Percentiles rank a stretch among this genome's conserved stretches.
phyloP scores from a whole-genome alignment of 2,113 vertebrate genomes.

The Clarias gariepinus region DNA sequence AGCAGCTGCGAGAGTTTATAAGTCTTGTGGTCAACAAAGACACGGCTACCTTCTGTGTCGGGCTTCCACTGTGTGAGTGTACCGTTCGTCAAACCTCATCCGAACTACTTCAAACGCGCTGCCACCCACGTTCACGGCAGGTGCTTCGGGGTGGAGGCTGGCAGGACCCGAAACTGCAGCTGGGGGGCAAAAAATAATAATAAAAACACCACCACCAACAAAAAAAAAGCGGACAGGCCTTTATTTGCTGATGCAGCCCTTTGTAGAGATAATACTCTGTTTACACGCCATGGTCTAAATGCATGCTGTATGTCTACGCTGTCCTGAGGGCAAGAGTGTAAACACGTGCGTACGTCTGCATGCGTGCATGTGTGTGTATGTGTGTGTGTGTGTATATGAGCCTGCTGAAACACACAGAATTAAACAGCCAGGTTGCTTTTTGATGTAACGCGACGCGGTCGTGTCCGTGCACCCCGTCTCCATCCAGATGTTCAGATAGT shows the following conservation, averaged over 20 bases:
- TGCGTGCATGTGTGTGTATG: slow-evolving; percentile 51
- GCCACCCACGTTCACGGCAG: slow-evolving; percentile 42
- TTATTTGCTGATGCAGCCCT: slow-evolving; percentile 58
- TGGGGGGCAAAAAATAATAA: slow-evolving; percentile 8
- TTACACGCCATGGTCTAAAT: slow-evolving; percentile 64
- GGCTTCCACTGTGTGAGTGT: slow-evolving; percentile 3
- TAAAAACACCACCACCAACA: neutral
- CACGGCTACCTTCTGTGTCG: slow-evolving; percentile 1
- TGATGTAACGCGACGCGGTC: slow-evolving; percentile 47
- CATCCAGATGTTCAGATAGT: slow-evolving; percentile 66
- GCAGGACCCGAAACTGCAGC: neutral
- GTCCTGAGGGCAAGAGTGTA: slow-evolving; percentile 32
- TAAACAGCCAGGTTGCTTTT: slow-evolving; percentile 49
- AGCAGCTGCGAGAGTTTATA: slow-evolving; percentile 38
- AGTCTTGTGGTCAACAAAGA: slow-evolving; percentile 30
- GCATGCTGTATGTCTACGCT: slow-evolving; percentile 59
- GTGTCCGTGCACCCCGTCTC: slow-evolving; percentile 40
- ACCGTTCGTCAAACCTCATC: neutral
- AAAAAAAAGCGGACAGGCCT: slow-evolving; percentile 16
- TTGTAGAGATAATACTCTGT: slow-evolving; percentile 49
- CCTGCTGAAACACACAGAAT: slow-evolving; percentile 36
- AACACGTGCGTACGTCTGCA: slow-evolving; percentile 28
- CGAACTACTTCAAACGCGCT: slow-evolving; percentile 27
- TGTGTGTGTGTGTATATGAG: slow-evolving; percentile 33
- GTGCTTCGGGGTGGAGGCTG: slow-evolving; percentile 32